Base-by-base conservation (phyloP, 2,797 vertebrate species). In the Tamandua tetradactyla region DNA sequence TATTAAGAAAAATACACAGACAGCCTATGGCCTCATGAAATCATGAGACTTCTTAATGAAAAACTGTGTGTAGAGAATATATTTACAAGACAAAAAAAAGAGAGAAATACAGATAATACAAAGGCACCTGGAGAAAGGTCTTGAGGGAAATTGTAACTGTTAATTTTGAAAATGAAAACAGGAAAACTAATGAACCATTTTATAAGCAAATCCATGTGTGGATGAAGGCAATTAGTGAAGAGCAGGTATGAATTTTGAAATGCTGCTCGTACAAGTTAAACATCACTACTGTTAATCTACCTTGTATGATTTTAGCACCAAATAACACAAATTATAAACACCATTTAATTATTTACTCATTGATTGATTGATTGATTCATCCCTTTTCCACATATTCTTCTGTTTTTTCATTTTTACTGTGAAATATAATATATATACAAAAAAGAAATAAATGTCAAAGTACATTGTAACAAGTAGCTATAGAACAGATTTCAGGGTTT, bases 261-360 rank as follows among this genome's bases (percentile, higher is more conserved):
- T 23, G 10, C 30, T 0, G 0, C 35, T 76, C 27, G 2, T 15
- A 37, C 59, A 30, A 87, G 55, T 14, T 91, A 61, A 88, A 90
- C 71, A 30, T 12, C 32, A 22, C 61, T 49, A 9, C 27, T 14
- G 13, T 72, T 78, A 64, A 75, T 69, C 23, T 68, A 40, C 35
- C 32, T 59, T 86, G 44, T 76, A 11, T 57, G 69, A 18, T 85
- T 44, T 47, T 4, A 37, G 3, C 0, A 66, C 3, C 2, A 2
- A 59, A 17, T 64, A 32, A 49, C 61, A 52, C 52, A 66, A 71
- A 79, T 66, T 52, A 52, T 10, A 84, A 8, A 52, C 35, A 52
- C n/a, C 71, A 32, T 72, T 95, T 80, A 87, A 74, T 85, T 76
- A 75, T 80, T 75, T 47, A 72, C 68, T 79, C 64, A 66, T 13